A percentile compares a stretch with the other conserved stretches of the same genome.
Evolutionary conservation across 2,888 invertebrate species (phyloP).

Genomic region (Phymatocera aterrima): DNA sequence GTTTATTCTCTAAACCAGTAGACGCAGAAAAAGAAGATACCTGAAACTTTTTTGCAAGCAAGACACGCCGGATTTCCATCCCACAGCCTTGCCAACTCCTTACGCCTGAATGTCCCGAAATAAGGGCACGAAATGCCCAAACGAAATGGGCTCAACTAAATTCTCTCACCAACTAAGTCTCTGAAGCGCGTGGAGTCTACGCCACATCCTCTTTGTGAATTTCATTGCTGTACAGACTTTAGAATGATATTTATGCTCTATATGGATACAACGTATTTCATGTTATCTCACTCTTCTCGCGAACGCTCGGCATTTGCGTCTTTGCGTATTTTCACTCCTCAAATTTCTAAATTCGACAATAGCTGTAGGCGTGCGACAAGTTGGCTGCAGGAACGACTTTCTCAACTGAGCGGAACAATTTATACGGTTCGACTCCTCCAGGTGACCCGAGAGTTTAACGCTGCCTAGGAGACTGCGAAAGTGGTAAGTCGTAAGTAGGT

Average conservation of each 20-base stretch:
- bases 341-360: background rate
- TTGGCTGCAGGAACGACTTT: constrained; percentile 5
- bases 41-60: constrained; percentile 23
- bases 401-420: constrained; percentile 20
- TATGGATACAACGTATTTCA: background rate
- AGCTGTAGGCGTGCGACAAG: background rate
- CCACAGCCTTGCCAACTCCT: constrained; percentile 39
- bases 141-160: constrained; percentile 60
- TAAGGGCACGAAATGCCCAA: constrained; percentile 57
- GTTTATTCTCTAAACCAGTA: background rate
- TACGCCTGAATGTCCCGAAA: constrained; percentile 63
- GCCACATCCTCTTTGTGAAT: background rate
- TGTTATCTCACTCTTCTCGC: background rate
- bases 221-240: background rate
- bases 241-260: background rate
- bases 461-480: constrained; percentile 27
- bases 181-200: background rate
- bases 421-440: constrained; percentile 2
- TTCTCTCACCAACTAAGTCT: constrained; percentile 53
- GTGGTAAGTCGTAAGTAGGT: constrained; percentile 55
- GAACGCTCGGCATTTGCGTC: background rate
- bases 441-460: constrained; percentile 28
- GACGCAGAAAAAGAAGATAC: background rate
- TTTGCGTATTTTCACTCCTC: background rate
- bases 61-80: background rate